These are phyloP conservation scores for Manduca sexta DNA, from an alignment of 1,140 invertebrate species.

Conservation along the genomic window DNA sequence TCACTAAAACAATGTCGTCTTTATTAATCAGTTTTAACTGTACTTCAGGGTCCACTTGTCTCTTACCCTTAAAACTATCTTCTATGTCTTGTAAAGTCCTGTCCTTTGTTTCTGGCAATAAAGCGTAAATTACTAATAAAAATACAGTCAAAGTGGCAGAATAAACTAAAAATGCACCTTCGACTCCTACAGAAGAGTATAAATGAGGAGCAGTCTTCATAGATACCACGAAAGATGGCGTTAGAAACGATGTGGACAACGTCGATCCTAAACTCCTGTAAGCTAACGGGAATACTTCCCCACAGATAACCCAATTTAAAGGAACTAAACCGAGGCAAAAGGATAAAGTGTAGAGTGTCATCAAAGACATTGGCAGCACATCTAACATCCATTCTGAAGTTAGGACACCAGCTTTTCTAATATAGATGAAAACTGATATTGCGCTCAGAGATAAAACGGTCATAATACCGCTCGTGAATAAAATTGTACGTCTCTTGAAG, in stretches of 20 bases:
- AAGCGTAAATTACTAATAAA: constrained; percentile 43
- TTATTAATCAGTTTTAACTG: constrained; percentile 49
- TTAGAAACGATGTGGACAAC: constrained; percentile 61
- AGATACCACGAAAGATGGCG: constrained; percentile 60
- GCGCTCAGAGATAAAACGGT: constrained; percentile 49
- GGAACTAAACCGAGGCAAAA: constrained; percentile 63
- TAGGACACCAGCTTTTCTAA: constrained; percentile 43
- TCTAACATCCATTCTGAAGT: constrained; percentile 38
- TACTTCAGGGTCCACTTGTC: constrained; percentile 35
- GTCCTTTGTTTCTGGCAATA: constrained; percentile 64
- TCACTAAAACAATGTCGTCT: constrained; percentile 17
- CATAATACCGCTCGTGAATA: constrained; percentile 55
- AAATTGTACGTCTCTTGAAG: constrained; percentile 51
- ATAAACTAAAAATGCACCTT: constrained; percentile 61
- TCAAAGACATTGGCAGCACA: constrained; percentile 49
- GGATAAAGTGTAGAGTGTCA: constrained; percentile 51
- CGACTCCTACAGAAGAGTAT: constrained; percentile 55
- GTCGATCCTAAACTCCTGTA: constrained; percentile 65
- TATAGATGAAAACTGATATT: constrained; percentile 58
- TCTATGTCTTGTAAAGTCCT: constrained; percentile 61
- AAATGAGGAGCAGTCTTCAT: constrained; percentile 67
- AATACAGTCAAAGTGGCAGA: constrained; percentile 49
- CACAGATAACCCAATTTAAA: constrained; percentile 66
- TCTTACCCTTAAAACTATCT: constrained; percentile 59
- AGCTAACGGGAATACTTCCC: constrained; percentile 62